Evolutionary conservation across 1,140 invertebrate genomes (phyloP).

Genomic region (Doryteuthis pealeii): DNA sequence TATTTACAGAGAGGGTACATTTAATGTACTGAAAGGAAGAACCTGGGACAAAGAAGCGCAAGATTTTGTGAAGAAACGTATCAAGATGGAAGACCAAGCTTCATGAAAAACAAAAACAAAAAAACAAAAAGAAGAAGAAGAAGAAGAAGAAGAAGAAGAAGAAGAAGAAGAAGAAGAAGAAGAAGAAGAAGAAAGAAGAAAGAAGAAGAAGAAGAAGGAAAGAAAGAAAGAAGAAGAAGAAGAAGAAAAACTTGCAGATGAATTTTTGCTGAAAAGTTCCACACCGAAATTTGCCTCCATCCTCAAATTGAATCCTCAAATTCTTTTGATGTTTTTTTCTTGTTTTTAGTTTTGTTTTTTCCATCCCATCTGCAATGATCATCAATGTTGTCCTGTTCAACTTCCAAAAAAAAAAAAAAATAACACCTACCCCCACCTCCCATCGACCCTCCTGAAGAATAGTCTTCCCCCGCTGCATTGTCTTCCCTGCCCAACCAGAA

Average conservation of each 20-base stretch:
- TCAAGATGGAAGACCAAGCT: conserved; percentile 48
- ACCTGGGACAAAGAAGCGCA: conserved; percentile 86
- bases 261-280: neutral
- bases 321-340: too few relatives aligned
- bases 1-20: conserved; percentile 70
- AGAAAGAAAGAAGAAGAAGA: neutral
- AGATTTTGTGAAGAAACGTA: conserved; percentile 73
- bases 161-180: neutral
- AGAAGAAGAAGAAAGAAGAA: neutral
- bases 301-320: too few relatives aligned
- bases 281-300: too few relatives aligned
- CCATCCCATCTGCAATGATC: too few relatives aligned
- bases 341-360: too few relatives aligned
- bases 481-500: too few relatives aligned
- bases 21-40: conserved; percentile 78
- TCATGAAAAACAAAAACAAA: neutral
- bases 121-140: neutral
- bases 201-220: neutral
- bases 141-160: neutral
- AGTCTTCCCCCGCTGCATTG: too few relatives aligned
- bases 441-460: too few relatives aligned
- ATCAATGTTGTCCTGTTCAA: too few relatives aligned
- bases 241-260: neutral
- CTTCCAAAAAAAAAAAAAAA: too few relatives aligned
- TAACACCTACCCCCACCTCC: too few relatives aligned